Evolutionary conservation across 1,140 invertebrate species (phyloP), one percentile per base, ranked within the genome.

Genomic region (Meloidogyne chitwoodi): DNA sequence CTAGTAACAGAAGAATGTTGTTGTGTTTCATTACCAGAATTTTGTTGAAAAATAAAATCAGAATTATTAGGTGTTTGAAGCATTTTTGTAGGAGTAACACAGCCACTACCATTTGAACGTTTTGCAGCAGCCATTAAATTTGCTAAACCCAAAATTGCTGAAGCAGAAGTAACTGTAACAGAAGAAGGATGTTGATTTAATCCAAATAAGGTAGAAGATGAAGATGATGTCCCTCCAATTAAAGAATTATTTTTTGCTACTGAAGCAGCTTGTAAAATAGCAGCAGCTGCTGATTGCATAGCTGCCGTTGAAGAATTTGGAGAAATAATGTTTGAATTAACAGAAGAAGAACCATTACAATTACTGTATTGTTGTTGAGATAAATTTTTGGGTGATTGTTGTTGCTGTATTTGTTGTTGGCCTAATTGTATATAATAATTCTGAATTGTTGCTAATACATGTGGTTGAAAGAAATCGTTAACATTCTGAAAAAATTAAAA

Each of bases 391-490:
- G 48, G 48, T 8, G 48, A 56, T 22, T 56, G 48, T n/a, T 56
- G 41, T 44, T 44, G 41, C 4, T 16, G 12, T 19, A 44, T 31
- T 56, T 74, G 79, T 61, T 67, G 78, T 5, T 70, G 29, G 78
- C 41, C 29, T 31, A 76, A 64, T 56, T 77, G 80, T 31, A 83
- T 81, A 79, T 86, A 86, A 72, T 86, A 86, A 29, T 87, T 76
- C 56, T 84, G 82, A 75, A 86, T 85, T 6, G 85, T 81, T 41
- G 83, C 70, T 22, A 87, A 65, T 29, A 85, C 75, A n/a, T 80
- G 71, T 16, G 85, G 85, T 62, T 86, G 85, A 48, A 84, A 74
- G 56, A 83, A 84, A 14, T 68, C 70, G 77, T 63, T 68, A 26
- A 83, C 27, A 65, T 74, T 83, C 77, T 84, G 75, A 24, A 83